Evolutionary conservation across 1,140 invertebrate genomes (phyloP), one percentile per base, ranked within the genome.

Genomic region (Zaprionus kolodkinae): DNA sequence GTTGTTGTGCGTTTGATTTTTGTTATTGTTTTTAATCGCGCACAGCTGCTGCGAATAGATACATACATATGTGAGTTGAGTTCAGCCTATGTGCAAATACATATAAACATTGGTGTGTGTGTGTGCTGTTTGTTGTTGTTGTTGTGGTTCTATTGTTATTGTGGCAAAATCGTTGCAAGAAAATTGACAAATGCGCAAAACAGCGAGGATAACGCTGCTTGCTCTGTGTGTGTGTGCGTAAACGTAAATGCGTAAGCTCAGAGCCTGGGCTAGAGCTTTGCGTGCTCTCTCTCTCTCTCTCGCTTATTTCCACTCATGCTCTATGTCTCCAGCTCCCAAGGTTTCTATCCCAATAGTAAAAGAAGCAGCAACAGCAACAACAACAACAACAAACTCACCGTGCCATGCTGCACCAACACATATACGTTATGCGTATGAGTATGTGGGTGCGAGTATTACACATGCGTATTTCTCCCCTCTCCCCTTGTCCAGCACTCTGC

Each of bases 241-340:
- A 75, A 84, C 78, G 81, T 86, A 85, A 86, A 85, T 86, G 81
- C 81, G 81, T 85, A 85, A 81, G 78, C 81, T 85, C 63, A 64
- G 68, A 75, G 67, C 67, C 72, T 64, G 72, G 67, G 45, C 67
- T 75, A 59, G 67, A 71, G 67, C 67, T 75, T 71, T 40, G 55
- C 60, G 78, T 72, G 75, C 76, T 78, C 62, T 55, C 61, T 55
- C 21, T 45, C 30, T 56, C 56, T 33, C 38, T 64, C 59, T 45
- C 43, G 10, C 52, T 21, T n/a, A 35, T 15, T 33, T 43, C n/a
- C 61, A 50, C 45, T 50, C 45, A 50, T 17, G 17, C 45, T 50
- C 45, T 50, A 50, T 50, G 45, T 66, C 65, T 67, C 38, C 56
- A 54, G 25, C 45, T 59, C 61, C 52, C 52, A 57, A 64, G 67